A percentile compares a stretch with the other conserved stretches of the same genome.
These are phyloP conservation scores for Myripristis murdjan DNA, from an alignment of 2,797 vertebrate genomes.

Conservation along the genomic window DNA sequence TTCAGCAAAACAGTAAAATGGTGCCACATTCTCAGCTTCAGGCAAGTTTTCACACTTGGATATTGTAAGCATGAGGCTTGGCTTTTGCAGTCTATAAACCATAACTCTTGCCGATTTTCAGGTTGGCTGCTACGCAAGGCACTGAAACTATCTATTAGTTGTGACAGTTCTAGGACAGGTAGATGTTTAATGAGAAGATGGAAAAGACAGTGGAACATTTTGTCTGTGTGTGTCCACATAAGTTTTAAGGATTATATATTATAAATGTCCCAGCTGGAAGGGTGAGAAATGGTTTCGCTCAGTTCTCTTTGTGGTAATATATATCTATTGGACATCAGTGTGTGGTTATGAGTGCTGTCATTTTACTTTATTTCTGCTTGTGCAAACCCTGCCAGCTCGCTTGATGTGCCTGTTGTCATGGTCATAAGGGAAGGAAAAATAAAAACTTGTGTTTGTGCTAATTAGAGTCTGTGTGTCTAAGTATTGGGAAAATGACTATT, in stretches of 20 bases:
- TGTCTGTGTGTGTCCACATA: conserved; percentile 46
- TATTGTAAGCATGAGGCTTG: conserved; percentile 25
- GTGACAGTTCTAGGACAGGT: conserved; percentile 57
- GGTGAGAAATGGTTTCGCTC: conserved; percentile 20
- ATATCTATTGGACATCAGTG: conserved; percentile 17
- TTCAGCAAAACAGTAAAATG: conserved; percentile 7
- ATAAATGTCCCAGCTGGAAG: conserved; percentile 14
- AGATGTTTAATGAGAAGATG: conserved; percentile 38
- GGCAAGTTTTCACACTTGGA: conserved; percentile 47
- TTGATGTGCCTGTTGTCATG: not conserved
- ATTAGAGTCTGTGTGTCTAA: conserved; percentile 11
- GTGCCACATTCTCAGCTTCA: not conserved
- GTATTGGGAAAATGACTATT: too few species aligned
- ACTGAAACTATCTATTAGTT: conserved; percentile 40
- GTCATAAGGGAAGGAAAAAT: conserved; percentile 2
- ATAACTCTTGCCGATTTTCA: conserved; percentile 14
- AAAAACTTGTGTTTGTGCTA: conserved; percentile 4
- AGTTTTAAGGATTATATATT: conserved; percentile 29
- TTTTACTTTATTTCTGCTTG: conserved; percentile 8
- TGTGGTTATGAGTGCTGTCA: not conserved
- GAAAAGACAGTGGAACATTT: conserved; percentile 46
- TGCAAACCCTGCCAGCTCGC: conserved; percentile 15
- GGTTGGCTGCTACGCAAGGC: conserved; percentile 29
- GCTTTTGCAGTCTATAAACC: conserved; percentile 4
- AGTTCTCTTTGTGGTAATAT: conserved; percentile 25